Evolutionary conservation across 1,140 invertebrate species (phyloP), one percentile per base, ranked within the genome.

Genomic region (Aleiodes sp.): DNA sequence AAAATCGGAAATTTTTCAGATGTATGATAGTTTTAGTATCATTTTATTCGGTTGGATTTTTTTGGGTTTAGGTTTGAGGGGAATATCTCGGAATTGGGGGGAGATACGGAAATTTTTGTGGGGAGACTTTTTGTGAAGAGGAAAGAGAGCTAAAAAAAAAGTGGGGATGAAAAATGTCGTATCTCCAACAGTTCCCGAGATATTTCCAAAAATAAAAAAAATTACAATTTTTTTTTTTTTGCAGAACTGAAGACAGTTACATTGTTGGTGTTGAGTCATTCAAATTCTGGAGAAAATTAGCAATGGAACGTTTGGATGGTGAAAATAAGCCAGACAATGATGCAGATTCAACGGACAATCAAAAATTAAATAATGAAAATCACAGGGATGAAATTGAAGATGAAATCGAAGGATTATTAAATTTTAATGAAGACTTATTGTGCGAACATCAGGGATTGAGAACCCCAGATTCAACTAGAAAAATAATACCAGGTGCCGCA

Each of bases 401-500:
- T 60, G 83, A 87, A 16, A 78, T 82, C 12, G 77, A 81, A 56
- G 80, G 82, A 21, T 78, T 84, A 60, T 73, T 84, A 10, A 81
- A 82, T 39, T 90, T 90, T 72, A 90, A 91, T 78, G 86, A 87
- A 70, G 89, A 91, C 73, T 73, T 90, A 19, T 73, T 89, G 14
- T 90, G 89, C 77, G 83, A 82, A 28, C 89, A 90, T 74, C 80
- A 83, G 78, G 78, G 81, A 69, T 71, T 85, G 1, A 82, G 83
- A 37, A 84, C 76, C 24, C 78, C 77, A 26, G 73, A 81, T 56
- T 79, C 80, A 0, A 76, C 75, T 60, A 79, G 88, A 35, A 87
- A 85, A 73, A 72, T 88, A 29, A 83, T 90, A 3, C 83, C 86
- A 2, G 67, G 77, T 2, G 82, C 85, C 75, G 87, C 86, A 0